Evolutionary conservation across 2,888 invertebrate genomes (phyloP), one percentile per base, ranked within the genome.

Genomic region (Stramonita haemastoma): DNA sequence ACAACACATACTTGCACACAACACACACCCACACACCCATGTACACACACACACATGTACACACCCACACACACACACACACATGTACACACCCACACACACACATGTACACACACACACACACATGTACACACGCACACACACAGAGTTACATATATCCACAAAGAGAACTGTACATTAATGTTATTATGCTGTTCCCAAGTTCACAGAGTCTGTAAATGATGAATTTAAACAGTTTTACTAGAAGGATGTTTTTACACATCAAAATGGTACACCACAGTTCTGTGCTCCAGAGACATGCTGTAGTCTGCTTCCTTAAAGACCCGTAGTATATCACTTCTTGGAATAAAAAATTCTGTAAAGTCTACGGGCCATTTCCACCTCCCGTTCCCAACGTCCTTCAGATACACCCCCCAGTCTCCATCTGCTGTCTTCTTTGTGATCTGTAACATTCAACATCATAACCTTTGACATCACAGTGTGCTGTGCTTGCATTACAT

Each of bases 351-450:
- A 8, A 81, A 81, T 34, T 81, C 81, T 4, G 81, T 81, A 32
- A 34, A 73, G 11, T n/a, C 4, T n/a, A n/a, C 73, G 5, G 73
- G 73, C n/a, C 73, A 73, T 73, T 73, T 73, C 73, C 73, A 73
- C 73, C n/a, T 73, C 73, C 73, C 29, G n/a, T 73, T 13, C 73
- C 26, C 73, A n/a, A 34, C 36, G 17, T 81, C 81, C 81, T 81
- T 81, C 34, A 81, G 81, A 32, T 81, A 81, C 81, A 36, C 81
- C 81, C 81, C n/a, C 81, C 81, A 81, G 81, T 81, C 36, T 81
- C 81, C 81, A 19, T 81, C 81, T n/a, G 81, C 81, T 36, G 81
- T 81, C n/a, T 81, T 81, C 81, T 81, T 81, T 32, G 8, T 81
- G 70, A 70, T 70, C 36, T 81, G 81, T 36, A 81, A 81, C 81